Evolutionary conservation across 2,888 invertebrate genomes (phyloP), one percentile per base, ranked within the genome.

Genomic region (Gastrophysa polygoni): DNA sequence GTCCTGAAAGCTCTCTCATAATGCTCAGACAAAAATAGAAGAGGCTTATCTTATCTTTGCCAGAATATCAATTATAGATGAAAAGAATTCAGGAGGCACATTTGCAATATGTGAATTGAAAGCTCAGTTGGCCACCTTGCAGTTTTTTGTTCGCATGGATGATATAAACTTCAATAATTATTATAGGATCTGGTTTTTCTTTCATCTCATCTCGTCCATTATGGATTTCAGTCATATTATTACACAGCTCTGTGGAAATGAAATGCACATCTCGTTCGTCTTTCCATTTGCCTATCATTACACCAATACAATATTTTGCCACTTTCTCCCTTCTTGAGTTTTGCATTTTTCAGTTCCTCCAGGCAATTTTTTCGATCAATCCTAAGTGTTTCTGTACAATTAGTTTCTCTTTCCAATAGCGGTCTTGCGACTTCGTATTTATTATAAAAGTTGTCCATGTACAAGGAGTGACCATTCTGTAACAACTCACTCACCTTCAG

Each of bases 381-480:
- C 32, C 34, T 29, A 34, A 34, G 57, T 32, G 57, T 32, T 48
- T 48, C 49, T 28, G 57, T 57, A 14, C 57, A 57, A 34, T 38
- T 24, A 43, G 57, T 57, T 57, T 52, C 46, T n/a, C 24, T 21
- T 47, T 59, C 47, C 52, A 59, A 18, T 54, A 38, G 17, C 17
- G n/a, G 18, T 38, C 32, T 59, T 34, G 49, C 49, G 34, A 57
- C 34, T 20, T 57, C 20, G 49, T 48, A 48, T 58, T 17, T 61
- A 48, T 67, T 67, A 50, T 63, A 65, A 34, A 58, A 67, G 34
- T 68, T 64, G 46, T 67, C 64, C 47, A 68, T 55, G 51, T 61
- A 63, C 43, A 66, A 24, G 5, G 61, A 50, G 51, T 67, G 65
- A 20, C 60, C 68, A 28, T 44, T 21, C 29, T 34, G 29, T 44